A percentile compares a stretch with the other conserved stretches of the same genome.
Evolutionary conservation across 2,113 vertebrate species (phyloP).

Genomic region (Microcebus griseorufus): DNA sequence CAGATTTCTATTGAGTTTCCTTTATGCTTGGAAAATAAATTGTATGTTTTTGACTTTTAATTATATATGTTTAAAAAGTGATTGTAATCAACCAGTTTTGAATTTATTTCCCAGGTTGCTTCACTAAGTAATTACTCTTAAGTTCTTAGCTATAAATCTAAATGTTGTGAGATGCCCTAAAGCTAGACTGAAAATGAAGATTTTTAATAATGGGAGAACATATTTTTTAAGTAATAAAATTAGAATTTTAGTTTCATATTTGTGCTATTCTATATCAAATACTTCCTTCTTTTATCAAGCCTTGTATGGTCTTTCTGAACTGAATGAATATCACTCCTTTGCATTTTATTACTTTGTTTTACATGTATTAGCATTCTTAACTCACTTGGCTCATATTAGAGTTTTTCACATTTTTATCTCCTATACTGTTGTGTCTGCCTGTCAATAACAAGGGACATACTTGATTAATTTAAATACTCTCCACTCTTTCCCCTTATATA

Average conservation of each 20-base stretch:
- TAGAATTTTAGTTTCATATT: constrained; percentile 3
- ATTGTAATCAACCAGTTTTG: constrained; percentile 77
- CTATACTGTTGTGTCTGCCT: neutral
- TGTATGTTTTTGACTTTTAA: constrained; percentile 77
- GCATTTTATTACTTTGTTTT: constrained; percentile 12
- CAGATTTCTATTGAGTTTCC: constrained; percentile 49
- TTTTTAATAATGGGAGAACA: constrained; percentile 62
- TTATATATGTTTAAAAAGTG: constrained; percentile 74
- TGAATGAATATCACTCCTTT: neutral
- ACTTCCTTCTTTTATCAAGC: neutral
- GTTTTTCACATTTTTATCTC: neutral
- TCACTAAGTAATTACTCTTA: constrained; percentile 77
- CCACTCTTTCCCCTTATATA: neutral
- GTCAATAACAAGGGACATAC: neutral
- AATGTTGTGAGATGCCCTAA: constrained; percentile 66
- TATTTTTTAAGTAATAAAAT: constrained; percentile 50
- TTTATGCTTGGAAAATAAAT: constrained; percentile 66
- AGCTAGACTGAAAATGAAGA: constrained; percentile 69
- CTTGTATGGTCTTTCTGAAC: neutral
- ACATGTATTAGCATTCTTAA: neutral
- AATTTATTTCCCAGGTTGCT: constrained; percentile 75
- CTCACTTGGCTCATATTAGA: neutral
- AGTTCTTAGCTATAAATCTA: constrained; percentile 67
- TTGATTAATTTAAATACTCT: neutral
- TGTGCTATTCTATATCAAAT: neutral